phyloP scores from a whole-genome alignment of 2,888 invertebrate species.

The Polylopha cassiicola region DNA sequence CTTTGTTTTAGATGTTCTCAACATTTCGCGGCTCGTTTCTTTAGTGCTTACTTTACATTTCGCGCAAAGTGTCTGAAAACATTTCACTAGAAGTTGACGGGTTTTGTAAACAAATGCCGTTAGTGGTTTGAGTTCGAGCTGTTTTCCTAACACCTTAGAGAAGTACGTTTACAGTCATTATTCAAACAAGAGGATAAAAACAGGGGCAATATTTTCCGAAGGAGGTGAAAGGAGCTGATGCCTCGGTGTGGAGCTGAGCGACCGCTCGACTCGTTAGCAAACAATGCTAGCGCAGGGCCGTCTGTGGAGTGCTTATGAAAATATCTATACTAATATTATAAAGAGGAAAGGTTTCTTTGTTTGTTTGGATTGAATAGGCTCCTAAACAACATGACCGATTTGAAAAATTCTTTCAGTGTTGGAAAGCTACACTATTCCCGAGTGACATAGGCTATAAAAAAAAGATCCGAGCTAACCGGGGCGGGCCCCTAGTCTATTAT shows the following conservation, averaged over 20 bases:
- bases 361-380: too few relatives aligned
- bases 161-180: slow-evolving; percentile 73
- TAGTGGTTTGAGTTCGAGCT: slow-evolving; percentile 67
- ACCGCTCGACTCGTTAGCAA: slow-evolving; percentile 69
- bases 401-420: too few relatives aligned
- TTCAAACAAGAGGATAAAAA: slow-evolving; percentile 77
- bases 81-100: slow-evolving; percentile 69
- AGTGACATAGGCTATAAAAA: too few relatives aligned
- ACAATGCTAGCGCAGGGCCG: slow-evolving; percentile 54
- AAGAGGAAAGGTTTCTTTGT: too few relatives aligned
- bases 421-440: too few relatives aligned
- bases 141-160: slow-evolving; percentile 70
- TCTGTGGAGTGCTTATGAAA: slow-evolving; percentile 37
- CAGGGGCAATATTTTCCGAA: slow-evolving; percentile 74
- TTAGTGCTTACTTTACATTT: slow-evolving; percentile 73
- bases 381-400: too few relatives aligned
- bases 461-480: too few relatives aligned
- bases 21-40: too few relatives aligned
- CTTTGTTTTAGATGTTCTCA: too few relatives aligned
- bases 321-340: slow-evolving; percentile 14
- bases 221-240: slow-evolving; percentile 69
- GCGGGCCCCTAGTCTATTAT: too few relatives aligned
- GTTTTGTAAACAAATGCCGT: slow-evolving; percentile 70
- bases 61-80: slow-evolving; percentile 64
- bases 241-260: slow-evolving; percentile 72